phyloP scores from a whole-genome alignment of 2,113 vertebrate species.

The Vimba vimba region DNA sequence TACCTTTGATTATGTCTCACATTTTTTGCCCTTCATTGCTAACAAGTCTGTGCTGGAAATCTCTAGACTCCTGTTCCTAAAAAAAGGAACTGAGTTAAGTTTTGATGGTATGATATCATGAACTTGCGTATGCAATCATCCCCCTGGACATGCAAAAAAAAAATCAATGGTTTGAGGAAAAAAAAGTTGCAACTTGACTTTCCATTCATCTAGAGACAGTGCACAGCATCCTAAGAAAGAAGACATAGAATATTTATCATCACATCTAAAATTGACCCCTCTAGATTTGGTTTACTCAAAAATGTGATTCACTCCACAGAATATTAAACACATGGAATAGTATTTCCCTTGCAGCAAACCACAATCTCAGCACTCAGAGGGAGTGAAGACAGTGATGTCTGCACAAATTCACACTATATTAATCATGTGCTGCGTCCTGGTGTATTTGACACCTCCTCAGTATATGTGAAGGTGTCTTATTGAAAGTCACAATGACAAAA shows the following conservation, averaged over 20 bases:
- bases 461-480: conserved; percentile 3
- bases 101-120: not conserved
- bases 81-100: not conserved
- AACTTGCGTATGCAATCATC: not conserved
- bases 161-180: not conserved
- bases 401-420: conserved; percentile 1
- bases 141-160: not conserved
- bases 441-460: conserved; percentile 1
- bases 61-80: not conserved
- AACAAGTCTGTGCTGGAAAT: not conserved
- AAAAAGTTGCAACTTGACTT: not conserved
- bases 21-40: not conserved
- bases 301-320: conserved; percentile 22
- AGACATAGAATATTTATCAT: conserved; percentile 23
- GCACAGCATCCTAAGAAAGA: not conserved
- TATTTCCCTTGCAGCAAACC: not conserved
- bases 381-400: conserved; percentile 12
- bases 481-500: conserved; percentile 18
- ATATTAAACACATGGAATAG: conserved; percentile 1
- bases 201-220: not conserved
- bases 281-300: conserved; percentile 19
- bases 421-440: not conserved
- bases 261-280: conserved; percentile 29
- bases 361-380: not conserved
- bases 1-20: not conserved